These are phyloP conservation scores for Pseudomyrmex pallidus DNA, from an alignment of 1,140 invertebrate genomes.

Conservation along the genomic window DNA sequence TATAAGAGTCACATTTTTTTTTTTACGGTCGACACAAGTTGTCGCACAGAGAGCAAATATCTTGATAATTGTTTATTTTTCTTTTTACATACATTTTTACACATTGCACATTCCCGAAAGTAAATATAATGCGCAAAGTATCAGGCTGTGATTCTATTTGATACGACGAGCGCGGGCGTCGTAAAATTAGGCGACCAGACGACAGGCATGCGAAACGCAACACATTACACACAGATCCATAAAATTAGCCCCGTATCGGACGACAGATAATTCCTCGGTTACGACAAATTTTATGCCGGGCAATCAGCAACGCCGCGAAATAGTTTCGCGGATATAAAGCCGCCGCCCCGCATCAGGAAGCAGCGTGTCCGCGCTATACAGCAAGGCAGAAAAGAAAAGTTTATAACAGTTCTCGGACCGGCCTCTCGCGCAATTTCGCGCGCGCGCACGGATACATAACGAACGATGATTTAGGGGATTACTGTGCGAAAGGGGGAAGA, in stretches of 20 bases:
- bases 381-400: slow-evolving; percentile 26
- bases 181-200: slow-evolving; percentile 58
- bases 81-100: background rate
- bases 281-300: slow-evolving; percentile 54
- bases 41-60: background rate
- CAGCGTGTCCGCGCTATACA: background rate
- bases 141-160: slow-evolving; percentile 49
- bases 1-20: background rate
- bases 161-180: slow-evolving; percentile 42
- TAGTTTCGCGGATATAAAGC: slow-evolving; percentile 26
- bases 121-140: slow-evolving; percentile 14
- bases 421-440: background rate
- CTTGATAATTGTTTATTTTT: slow-evolving; percentile 13
- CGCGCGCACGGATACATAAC: background rate
- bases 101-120: background rate
- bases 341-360: slow-evolving; percentile 9
- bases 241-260: slow-evolving; percentile 43
- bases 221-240: slow-evolving; percentile 26
- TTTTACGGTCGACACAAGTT: background rate
- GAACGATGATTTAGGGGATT: slow-evolving; percentile 39
- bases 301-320: slow-evolving; percentile 20
- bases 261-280: slow-evolving; percentile 51
- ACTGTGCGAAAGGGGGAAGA: background rate
- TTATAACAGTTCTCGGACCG: slow-evolving; percentile 37
- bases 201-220: background rate